Base-by-base conservation (phyloP, 2,888 invertebrate genomes). In the Apodemia zela region DNA sequence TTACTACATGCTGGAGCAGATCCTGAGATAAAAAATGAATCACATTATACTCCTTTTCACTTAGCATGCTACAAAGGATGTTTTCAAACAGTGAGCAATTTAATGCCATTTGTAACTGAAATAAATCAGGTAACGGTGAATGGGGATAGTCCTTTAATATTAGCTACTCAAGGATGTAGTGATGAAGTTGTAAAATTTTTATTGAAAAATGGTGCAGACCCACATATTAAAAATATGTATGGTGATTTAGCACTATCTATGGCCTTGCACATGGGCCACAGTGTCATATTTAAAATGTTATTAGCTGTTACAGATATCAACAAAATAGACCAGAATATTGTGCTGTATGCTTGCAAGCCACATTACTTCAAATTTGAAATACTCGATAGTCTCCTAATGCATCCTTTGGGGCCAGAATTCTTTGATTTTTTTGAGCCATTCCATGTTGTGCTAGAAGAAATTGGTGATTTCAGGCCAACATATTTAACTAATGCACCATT, bases 1-100 rank as follows among this genome's bases (percentile, higher is more conserved):
- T 73, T 92, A 17, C 65, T 92, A 47, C 82, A 87, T 74, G 87
- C 88, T 33, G 92, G 90, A 61, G 92, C 91, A 0, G 77, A 86
- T 65, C 78, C 89, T 11, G 84, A 82, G 49, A 80, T 89, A 29
- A 76, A 71, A 63, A 92, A 92, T 78, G 80, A 81, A n/a, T 74
- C 79, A 33, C 75, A 78, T 35, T 85, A 84, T 60, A 85, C 88
- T 65, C 81, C 92, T 59, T 85, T 92, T 61, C 90, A 92, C 71
- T 78, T 91, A 69, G 91, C 92, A 58, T 89, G 89, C 65, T 82
- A 79, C 63, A 85, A 83, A 71, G 86, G 89, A 13, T 83, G 82
- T 68, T 75, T 77, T 42, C 71, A 83, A 65, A 78, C 81, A 60
- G 81, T 91, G 2, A 66, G 76, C 67, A 75, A 72, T 65, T 71